Evolutionary conservation across 1,140 invertebrate genomes (phyloP), one percentile per base, ranked within the genome.

Genomic region (Samia ricini): DNA sequence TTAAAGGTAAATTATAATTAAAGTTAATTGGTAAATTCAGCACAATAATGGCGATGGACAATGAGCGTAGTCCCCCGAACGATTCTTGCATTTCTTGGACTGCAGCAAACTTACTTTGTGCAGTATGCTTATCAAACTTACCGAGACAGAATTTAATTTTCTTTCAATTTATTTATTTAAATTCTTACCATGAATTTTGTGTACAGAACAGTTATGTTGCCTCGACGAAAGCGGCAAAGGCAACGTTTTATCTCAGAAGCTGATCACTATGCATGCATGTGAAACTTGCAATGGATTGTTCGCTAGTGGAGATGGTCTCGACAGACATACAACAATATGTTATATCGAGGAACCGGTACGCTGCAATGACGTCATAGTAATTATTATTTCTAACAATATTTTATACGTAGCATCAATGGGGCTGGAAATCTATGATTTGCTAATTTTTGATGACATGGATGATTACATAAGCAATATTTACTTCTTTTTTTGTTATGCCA

Each of bases 181-280:
- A n/a, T 4, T 15, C 33, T 42, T 15, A 12, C 12, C 3, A 8
- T 42, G 10, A 42, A 15, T 10, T 18, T 50, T 49, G n/a, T 51
- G 65, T 68, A 19, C 57, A 88, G 85, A 87, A 72, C 81, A 79
- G 63, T 57, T 89, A 24, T 88, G 86, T 59, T 89, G 86, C 26
- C 61, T 70, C 10, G 74, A 76, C 15, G 55, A 63, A 8, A 66
- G 64, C 56, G 83, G 82, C 3, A 81, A 77, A 55, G 49, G 71
- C 42, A 74, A 66, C 23, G 69, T 88, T 6, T 61, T 66, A 4
- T 64, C 73, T 2, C 68, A 75, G 15, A 81, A 74, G 61, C 63
- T 89, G 22, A 59, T 61, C 26, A 82, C 81, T 0, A 88, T 89
- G 86, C 87, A 86, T 52, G 86, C 88, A 0, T 89, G 86, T 49